phyloP scores from a whole-genome alignment of 1,140 invertebrate genomes.

The Trinorchestia longiramus region DNA sequence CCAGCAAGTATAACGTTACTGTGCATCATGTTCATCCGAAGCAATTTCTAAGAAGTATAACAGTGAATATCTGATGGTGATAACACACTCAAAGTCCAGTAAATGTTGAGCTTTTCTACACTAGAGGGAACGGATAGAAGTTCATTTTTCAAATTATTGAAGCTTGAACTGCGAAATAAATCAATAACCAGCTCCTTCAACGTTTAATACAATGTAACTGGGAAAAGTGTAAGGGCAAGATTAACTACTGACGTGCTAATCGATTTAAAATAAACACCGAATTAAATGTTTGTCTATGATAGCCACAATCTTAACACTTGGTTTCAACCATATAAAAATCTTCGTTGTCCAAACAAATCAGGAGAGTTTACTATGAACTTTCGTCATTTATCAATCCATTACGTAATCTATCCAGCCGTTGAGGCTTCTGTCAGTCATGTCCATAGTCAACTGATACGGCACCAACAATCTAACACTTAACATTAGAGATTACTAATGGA shows the following conservation, averaged over 20 bases:
- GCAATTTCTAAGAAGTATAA: background rate
- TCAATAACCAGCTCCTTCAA: background rate
- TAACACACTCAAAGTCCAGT: too few species aligned
- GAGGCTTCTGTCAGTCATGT: background rate
- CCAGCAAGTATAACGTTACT: too few species aligned
- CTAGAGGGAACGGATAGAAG: background rate
- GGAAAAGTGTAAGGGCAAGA: background rate
- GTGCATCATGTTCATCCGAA: background rate
- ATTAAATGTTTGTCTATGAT: background rate
- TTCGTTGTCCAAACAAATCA: background rate
- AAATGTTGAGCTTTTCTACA: background rate
- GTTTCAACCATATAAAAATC: background rate
- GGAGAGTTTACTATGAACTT: background rate
- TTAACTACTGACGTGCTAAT: background rate
- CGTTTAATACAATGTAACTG: background rate
- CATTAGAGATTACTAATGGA: too few species aligned
- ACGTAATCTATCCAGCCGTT: background rate
- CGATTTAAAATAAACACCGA: background rate
- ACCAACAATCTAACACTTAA: background rate
- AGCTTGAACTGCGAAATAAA: background rate
- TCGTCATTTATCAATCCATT: background rate
- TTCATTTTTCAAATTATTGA: background rate
- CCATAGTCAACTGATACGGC: background rate
- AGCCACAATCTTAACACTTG: background rate
- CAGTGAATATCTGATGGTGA: background rate